A percentile compares a stretch with the other conserved stretches of the same genome.
phyloP scores from a whole-genome alignment of 2,113 vertebrate genomes.

The Macaca fascicularis region DNA sequence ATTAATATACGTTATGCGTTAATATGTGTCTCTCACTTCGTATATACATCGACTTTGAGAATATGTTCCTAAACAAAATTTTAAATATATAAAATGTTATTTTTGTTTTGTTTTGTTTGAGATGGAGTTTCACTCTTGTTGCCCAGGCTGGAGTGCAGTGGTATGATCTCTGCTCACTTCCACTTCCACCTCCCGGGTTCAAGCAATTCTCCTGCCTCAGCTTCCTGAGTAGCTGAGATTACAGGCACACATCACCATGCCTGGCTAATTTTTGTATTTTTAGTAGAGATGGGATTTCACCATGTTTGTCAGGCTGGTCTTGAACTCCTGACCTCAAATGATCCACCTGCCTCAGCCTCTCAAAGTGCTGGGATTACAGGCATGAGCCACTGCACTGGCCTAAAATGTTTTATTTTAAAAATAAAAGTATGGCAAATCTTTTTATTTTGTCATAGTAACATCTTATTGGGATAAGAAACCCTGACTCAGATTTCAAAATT shows the following conservation, averaged over 20 bases:
- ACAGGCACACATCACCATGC: not conserved
- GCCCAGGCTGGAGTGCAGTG: not conserved
- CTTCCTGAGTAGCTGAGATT: not conserved
- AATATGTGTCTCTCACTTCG: constrained; percentile 14
- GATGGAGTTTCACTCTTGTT: not conserved
- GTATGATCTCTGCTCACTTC: not conserved
- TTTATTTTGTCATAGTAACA: not conserved
- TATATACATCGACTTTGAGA: constrained; percentile 15
- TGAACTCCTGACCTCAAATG: not conserved
- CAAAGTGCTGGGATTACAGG: not conserved
- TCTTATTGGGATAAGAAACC: not conserved
- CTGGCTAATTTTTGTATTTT: not conserved
- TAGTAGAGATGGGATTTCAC: not conserved
- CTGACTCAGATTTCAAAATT: constrained; percentile 17
- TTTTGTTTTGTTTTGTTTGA: not conserved
- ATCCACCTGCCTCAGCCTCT: not conserved
- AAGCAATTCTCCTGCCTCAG: not conserved
- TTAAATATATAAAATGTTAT: not conserved
- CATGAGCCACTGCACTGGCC: not conserved
- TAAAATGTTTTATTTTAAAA: constrained; percentile 15
- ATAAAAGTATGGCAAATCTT: not conserved
- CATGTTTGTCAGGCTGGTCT: not conserved
- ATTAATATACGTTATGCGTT: not conserved
- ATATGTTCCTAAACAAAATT: constrained; percentile 10
- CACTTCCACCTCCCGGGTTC: not conserved